Percentiles rank a stretch among this genome's conserved stretches.
Conservation (phyloP, 2,888 invertebrate genomes). For the Cephus nigrinus region DNA sequence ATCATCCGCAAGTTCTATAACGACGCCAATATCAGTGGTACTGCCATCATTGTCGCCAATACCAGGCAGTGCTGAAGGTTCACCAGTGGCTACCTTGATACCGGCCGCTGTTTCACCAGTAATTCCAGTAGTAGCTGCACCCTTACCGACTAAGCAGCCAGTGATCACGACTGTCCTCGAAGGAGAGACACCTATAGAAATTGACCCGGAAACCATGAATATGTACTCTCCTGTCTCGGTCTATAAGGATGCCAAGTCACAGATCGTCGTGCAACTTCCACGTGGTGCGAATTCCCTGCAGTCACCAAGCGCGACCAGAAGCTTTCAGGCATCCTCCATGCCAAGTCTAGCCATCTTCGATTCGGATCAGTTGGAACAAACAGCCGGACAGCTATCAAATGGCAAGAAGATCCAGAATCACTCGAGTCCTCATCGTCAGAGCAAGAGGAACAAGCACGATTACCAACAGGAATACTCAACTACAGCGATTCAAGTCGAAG, state of each 20-base stretch:
- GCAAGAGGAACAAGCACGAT: conserved; percentile 53
- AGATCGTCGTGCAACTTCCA: conserved; percentile 53
- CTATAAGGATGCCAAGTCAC: conserved; percentile 51
- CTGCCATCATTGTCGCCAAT: conserved; percentile 58
- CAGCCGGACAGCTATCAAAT: conserved; percentile 40
- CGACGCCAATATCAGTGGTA: conserved; percentile 56
- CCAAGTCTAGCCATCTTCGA: conserved; percentile 52
- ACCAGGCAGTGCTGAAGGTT: conserved; percentile 37
- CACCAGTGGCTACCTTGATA: conserved; percentile 43
- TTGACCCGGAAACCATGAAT: conserved; percentile 46
- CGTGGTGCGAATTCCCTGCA: conserved; percentile 43
- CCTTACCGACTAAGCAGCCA: conserved; percentile 46
- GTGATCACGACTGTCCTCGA: conserved; percentile 41
- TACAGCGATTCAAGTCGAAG: conserved; percentile 57
- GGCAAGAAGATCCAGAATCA: conserved; percentile 53
- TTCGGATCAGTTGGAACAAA: conserved; percentile 45
- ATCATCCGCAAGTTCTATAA: conserved; percentile 34
- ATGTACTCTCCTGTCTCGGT: conserved; percentile 51
- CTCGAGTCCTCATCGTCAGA: conserved; percentile 37
- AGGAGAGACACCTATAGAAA: conserved; percentile 50
- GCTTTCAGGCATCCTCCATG: conserved; percentile 41
- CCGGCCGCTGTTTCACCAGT: conserved; percentile 40
- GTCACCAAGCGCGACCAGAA: conserved; percentile 42
- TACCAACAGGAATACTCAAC: conserved; percentile 49
- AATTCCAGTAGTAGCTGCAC: conserved; percentile 39